Base-by-base conservation (phyloP, 2,888 invertebrate genomes). In the Drosophila niveifrons region DNA sequence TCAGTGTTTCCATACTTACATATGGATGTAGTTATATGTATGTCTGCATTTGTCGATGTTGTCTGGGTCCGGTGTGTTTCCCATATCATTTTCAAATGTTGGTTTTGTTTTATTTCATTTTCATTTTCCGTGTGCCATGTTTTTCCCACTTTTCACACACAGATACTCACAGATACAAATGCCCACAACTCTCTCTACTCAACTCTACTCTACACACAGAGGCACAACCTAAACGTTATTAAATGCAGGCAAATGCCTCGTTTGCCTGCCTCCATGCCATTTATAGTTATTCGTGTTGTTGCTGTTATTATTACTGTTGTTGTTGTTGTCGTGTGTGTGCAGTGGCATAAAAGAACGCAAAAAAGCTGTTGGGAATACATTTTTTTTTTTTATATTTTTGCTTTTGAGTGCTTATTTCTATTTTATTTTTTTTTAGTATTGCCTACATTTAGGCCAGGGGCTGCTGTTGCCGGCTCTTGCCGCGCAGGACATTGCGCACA, bases 171-270 rank as follows among this genome's bases (percentile, higher is more conserved):
- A 23, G 23, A 23, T 23, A 23, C 23, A 23, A 74, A 66, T 56
- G 62, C 36, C 36, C 36, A 36, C 36, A 11, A 11, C 36, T 36
- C 36, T 36, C 36, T 23, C 23, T 23, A 23, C 23, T 23, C 23
- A n/a, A n/a, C n/a, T n/a, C n/a, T n/a, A n/a, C n/a, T 23, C 23
- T 23, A 23, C 23, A 47, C 61, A 50, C 65, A 15, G 55, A 48
- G 56, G 48, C 55, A 56, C 46, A 61, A 65, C 57, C 75, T 84
- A 89, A 84, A 88, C 85, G 85, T 82, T 84, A 82, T 89, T 89
- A 84, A 84, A 84, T 89, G 88, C 83, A 88, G 88, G 72, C 73
- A 83, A 77, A 79, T 76, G 76, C 59, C 70, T 56, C 58, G 52
- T 31, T 63, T 63, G 70, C 59, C 51, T 66, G 63, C 13, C 17